Percentiles rank a stretch among this genome's conserved stretches.
Evolutionary conservation across 2,113 vertebrate species (phyloP).

Genomic region (Spilogale gracilis): DNA sequence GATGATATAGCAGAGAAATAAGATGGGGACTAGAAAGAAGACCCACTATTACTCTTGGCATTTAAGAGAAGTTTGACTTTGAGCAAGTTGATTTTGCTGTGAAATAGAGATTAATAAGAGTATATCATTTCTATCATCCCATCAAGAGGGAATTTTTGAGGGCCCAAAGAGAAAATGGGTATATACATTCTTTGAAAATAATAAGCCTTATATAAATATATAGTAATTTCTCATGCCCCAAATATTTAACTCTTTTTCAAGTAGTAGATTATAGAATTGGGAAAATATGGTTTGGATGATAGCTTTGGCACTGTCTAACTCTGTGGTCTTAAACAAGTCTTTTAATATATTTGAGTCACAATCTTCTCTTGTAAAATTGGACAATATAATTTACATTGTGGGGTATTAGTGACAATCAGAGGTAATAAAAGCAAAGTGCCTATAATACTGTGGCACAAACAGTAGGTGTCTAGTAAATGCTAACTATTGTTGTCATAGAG

Average conservation of each 20-base stretch:
- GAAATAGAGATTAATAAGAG: not conserved
- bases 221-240: not conserved
- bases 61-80: not conserved
- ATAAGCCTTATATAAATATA: not conserved
- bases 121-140: not conserved
- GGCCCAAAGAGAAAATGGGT: not conserved
- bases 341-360: not conserved
- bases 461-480: not conserved
- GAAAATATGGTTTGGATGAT: slow-evolving; percentile 32
- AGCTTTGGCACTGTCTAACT: not conserved
- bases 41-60: not conserved
- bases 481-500: not conserved
- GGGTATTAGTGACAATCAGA: not conserved
- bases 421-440: slow-evolving; percentile 12
- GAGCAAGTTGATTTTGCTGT: not conserved
- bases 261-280: not conserved
- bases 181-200: not conserved
- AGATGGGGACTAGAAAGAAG: not conserved
- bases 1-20: not conserved
- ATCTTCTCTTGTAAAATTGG: not conserved
- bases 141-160: not conserved
- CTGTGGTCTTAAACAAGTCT: not conserved
- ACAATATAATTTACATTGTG: not conserved
- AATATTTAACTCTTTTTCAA: not conserved
- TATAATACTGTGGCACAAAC: not conserved